A percentile compares a stretch with the other conserved stretches of the same genome.
phyloP scores from a whole-genome alignment of 2,113 vertebrate species.

The Oxygymnocypris stewartii region DNA sequence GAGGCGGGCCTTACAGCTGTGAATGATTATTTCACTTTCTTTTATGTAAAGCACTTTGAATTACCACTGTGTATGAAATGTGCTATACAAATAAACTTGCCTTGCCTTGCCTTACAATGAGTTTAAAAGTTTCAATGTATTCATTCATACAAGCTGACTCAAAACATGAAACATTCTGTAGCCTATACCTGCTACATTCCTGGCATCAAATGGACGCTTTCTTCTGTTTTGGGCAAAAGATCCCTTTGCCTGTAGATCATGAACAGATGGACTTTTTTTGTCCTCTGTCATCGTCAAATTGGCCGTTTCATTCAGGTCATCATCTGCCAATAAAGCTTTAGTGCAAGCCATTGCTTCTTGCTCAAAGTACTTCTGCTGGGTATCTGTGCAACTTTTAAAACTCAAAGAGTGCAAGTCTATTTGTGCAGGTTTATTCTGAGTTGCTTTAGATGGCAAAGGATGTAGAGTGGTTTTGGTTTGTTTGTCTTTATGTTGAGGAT shows the following conservation, averaged over 20 bases:
- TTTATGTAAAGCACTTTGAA: no score
- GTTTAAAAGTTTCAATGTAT: background rate
- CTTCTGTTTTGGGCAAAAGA: conserved; percentile 11
- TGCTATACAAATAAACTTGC: no score
- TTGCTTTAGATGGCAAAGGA: background rate
- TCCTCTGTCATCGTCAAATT: conserved; percentile 35
- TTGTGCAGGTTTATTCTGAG: conserved; percentile 46
- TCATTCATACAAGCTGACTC: background rate
- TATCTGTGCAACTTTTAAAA: conserved; percentile 67
- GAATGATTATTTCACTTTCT: no score
- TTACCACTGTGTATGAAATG: no score
- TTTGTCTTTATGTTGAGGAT: background rate
- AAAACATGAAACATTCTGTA: background rate
- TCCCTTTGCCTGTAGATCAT: background rate
- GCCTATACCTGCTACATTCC: conserved; percentile 60
- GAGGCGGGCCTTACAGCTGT: no score
- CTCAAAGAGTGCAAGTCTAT: conserved; percentile 57
- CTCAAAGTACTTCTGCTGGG: conserved; percentile 76
- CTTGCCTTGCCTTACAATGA: no score
- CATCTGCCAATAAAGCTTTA: conserved; percentile 85
- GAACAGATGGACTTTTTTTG: background rate
- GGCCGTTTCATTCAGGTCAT: conserved; percentile 60
- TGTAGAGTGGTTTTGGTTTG: background rate
- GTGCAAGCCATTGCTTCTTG: conserved; percentile 84
- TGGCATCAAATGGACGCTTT: conserved; percentile 62